Evolutionary conservation across 2,797 vertebrate species (phyloP).

Genomic region (Falco novaeseelandiae): DNA sequence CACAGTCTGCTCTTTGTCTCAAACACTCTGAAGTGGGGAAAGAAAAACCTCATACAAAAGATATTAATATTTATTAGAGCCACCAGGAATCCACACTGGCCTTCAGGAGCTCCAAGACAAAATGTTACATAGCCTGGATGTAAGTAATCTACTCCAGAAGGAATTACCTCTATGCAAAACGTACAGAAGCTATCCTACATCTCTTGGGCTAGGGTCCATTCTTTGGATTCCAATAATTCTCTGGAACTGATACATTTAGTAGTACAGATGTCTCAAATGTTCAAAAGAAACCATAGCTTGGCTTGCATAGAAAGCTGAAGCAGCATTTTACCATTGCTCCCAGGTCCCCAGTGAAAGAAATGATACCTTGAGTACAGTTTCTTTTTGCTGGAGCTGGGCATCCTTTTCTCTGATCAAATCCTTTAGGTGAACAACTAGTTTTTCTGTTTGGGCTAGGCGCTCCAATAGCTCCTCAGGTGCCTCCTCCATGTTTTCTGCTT

Average conservation of each 20-base stretch:
- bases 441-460: slow-evolving; percentile 86
- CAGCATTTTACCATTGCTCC: not conserved
- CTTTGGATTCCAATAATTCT: not conserved
- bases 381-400: slow-evolving; percentile 80
- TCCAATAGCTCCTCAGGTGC: slow-evolving; percentile 82
- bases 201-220: not conserved
- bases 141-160: not conserved
- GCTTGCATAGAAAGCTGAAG: not conserved
- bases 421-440: slow-evolving; percentile 89
- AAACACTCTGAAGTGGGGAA: not conserved
- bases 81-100: not conserved
- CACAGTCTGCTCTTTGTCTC: not conserved
- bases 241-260: not conserved
- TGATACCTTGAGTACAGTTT: slow-evolving; percentile 83
- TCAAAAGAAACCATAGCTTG: not conserved
- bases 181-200: not conserved
- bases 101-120: not conserved
- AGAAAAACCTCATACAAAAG: not conserved
- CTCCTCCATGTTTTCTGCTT: slow-evolving; percentile 50
- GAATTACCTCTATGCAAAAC: not conserved
- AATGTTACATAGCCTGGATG: not conserved
- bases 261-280: not conserved
- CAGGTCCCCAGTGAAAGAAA: not conserved
- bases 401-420: slow-evolving; percentile 90
- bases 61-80: not conserved